Percentiles rank a stretch among this genome's conserved stretches.
Evolutionary conservation across 2,888 invertebrate genomes (phyloP).

Genomic region (Epirrhoe tristata): DNA sequence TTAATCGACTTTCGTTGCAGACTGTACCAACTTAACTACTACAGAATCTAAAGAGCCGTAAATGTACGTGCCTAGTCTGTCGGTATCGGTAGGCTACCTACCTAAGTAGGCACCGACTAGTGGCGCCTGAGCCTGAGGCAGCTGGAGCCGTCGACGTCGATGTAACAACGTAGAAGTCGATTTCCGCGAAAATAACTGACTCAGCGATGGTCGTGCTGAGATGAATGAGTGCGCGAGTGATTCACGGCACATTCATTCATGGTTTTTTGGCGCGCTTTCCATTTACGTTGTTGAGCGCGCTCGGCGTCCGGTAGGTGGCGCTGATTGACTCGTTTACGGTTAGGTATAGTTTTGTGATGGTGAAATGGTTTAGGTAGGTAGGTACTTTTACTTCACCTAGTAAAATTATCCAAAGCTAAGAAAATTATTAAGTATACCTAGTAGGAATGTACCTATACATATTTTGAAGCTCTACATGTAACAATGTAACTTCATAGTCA

Average conservation of each 20-base stretch:
- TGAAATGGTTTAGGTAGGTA: no score
- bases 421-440: no score
- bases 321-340: background rate
- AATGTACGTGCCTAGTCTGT: no score
- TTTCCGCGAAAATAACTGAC: slow-evolving; percentile 68
- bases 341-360: background rate
- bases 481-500: no score
- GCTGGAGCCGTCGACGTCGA: background rate
- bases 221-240: slow-evolving; percentile 67
- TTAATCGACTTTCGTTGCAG: no score
- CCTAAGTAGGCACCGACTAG: background rate
- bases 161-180: slow-evolving; percentile 44
- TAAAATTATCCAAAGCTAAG: no score
- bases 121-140: slow-evolving; percentile 12
- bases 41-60: no score
- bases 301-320: slow-evolving; percentile 1
- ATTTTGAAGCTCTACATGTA: no score
- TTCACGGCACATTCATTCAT: slow-evolving; percentile 73
- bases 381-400: no score
- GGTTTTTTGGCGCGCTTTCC: slow-evolving; percentile 70
- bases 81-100: no score
- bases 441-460: slow-evolving; percentile 9
- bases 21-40: no score
- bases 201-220: slow-evolving; percentile 55
- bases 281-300: slow-evolving; percentile 26